Percentiles rank a stretch among this genome's conserved stretches.
Conservation (phyloP, 2,888 invertebrate species). For the Scaptomyza caliginosa region DNA sequence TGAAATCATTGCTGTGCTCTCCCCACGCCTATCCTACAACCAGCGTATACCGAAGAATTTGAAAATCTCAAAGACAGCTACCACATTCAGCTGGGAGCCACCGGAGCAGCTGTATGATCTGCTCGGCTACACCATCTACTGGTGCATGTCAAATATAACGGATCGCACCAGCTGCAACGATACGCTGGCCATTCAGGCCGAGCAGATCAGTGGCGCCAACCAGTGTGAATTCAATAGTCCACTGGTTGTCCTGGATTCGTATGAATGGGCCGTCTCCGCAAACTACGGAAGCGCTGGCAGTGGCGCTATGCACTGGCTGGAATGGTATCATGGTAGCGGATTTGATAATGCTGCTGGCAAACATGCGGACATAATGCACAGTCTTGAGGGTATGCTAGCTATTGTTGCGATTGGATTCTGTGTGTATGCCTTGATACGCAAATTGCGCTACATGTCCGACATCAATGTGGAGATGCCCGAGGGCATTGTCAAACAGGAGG, state of each 20-base stretch:
- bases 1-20: conserved; percentile 5
- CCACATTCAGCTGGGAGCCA: conserved; percentile 5
- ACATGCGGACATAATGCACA: not conserved
- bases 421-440: not conserved
- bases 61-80: rapidly evolving
- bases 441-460: conserved; percentile 1
- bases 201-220: rapidly evolving
- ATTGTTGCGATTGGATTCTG: conserved; percentile 14
- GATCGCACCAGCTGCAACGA: conserved; percentile 9
- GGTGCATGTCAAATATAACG: conserved; percentile 18
- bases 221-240: not conserved
- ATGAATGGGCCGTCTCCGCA: conserved; percentile 34
- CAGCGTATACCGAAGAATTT: conserved; percentile 1
- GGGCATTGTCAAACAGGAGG: not conserved
- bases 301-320: conserved; percentile 42
- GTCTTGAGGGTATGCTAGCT: conserved; percentile 1
- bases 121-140: conserved; percentile 33
- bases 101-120: conserved; percentile 9
- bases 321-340: not conserved
- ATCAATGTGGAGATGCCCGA: conserved; percentile 33
- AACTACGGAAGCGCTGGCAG: conserved; percentile 9
- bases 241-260: not conserved
- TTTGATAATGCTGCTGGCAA: rapidly evolving
- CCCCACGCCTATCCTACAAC: not conserved
- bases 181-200: not conserved